phyloP scores from a whole-genome alignment of 2,888 invertebrate species.

The Arge pagana region DNA sequence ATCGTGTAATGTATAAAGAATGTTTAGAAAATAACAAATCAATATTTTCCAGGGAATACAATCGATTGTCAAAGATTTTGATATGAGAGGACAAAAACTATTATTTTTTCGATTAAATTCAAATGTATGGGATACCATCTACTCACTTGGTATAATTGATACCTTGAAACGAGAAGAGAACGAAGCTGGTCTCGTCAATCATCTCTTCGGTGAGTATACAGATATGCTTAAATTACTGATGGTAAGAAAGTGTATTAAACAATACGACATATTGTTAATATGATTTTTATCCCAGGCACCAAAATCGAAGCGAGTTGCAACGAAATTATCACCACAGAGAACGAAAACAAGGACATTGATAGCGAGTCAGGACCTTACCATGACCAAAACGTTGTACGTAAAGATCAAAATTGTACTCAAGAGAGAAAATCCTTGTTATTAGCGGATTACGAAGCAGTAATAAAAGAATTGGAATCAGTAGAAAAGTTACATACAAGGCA shows the following conservation, averaged over 20 bases:
- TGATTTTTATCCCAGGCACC: conserved; percentile 4
- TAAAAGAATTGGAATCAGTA: conserved; percentile 10
- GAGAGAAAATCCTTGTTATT: conserved; percentile 11
- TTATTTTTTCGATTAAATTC: conserved; percentile 58
- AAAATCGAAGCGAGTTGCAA: conserved; percentile 31
- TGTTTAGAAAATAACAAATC: conserved; percentile 3
- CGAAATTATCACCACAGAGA: conserved; percentile 27
- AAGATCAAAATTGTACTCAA: background rate
- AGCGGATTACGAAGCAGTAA: conserved; percentile 11
- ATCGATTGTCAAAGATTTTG: conserved; percentile 63
- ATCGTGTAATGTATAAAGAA: conserved; percentile 1
- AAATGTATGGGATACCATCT: conserved; percentile 44
- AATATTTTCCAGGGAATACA: conserved; percentile 63
- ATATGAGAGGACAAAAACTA: conserved; percentile 60
- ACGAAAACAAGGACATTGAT: background rate
- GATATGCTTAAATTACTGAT: conserved; percentile 2
- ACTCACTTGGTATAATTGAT: conserved; percentile 34
- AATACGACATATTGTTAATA: background rate
- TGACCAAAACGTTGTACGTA: background rate
- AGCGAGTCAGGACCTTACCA: too few species aligned
- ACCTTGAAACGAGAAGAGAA: conserved; percentile 37
- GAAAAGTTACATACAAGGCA: background rate
- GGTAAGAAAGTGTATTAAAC: background rate
- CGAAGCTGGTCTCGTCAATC: conserved; percentile 37
- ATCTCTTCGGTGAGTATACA: conserved; percentile 30